Conservation (phyloP, 1,140 invertebrate species). For the Drosophila subpulchrella region DNA sequence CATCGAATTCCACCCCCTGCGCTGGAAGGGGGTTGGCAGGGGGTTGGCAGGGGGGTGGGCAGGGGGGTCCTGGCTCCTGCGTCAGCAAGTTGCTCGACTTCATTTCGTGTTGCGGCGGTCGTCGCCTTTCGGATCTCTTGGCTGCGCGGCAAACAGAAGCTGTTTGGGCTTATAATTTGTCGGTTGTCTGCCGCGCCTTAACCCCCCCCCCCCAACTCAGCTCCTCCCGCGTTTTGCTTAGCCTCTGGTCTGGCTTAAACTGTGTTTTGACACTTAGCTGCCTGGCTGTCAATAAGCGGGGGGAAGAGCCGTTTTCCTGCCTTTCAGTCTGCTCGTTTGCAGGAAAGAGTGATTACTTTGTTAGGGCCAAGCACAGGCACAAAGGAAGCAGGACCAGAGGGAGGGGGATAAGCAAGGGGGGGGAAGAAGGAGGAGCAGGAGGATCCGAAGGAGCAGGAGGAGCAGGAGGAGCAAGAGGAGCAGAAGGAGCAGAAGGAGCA, state of each 20-base stretch:
- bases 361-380: constrained; percentile 9
- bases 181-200: constrained; percentile 28
- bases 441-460: constrained; percentile 9
- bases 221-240: neutral
- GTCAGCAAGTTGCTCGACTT: constrained; percentile 45
- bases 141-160: constrained; percentile 23
- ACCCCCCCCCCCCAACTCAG: neutral
- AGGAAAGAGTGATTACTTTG: constrained; percentile 72
- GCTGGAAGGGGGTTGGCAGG: neutral
- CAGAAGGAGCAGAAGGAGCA: no score
- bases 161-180: constrained; percentile 56
- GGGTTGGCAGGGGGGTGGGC: neutral
- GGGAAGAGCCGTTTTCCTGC: neutral
- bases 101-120: constrained; percentile 21
- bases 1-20: constrained; percentile 24
- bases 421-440: neutral
- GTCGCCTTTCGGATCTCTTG: constrained; percentile 13
- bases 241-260: constrained; percentile 45
- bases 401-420: neutral
- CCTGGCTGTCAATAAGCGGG: constrained; percentile 67
- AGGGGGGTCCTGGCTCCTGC: constrained; percentile 21
- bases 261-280: constrained; percentile 68
- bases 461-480: neutral
- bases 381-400: neutral
- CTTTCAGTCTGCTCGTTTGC: neutral